Percentiles rank a stretch among this genome's conserved stretches.
These are phyloP conservation scores for Leucopsar rothschildi DNA, from an alignment of 2,113 vertebrate genomes.

Conservation along the genomic window DNA sequence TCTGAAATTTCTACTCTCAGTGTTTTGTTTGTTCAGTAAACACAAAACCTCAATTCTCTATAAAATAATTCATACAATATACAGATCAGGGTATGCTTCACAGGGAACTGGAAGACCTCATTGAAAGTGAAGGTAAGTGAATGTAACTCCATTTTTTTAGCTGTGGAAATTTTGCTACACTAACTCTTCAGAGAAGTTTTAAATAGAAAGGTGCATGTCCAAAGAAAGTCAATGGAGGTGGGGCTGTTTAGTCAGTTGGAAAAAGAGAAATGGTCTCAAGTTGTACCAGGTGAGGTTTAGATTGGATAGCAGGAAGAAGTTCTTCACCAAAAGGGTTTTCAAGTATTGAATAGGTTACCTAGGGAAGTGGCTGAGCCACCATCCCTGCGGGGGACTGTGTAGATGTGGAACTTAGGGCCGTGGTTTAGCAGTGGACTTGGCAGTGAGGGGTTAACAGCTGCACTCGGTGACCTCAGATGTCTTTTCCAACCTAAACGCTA, in stretches of 20 bases:
- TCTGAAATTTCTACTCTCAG: neutral
- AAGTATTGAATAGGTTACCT: neutral
- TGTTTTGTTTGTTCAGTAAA: neutral
- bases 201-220: neutral
- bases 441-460: neutral
- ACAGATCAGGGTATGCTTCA: neutral
- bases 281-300: neutral
- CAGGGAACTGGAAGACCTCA: neutral
- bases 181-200: neutral
- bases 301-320: neutral
- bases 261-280: neutral
- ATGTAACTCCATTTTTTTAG: neutral
- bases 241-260: neutral
- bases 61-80: neutral
- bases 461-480: neutral
- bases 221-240: neutral
- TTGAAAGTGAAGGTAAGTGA: neutral
- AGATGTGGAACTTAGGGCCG: neutral
- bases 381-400: neutral
- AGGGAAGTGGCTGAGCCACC: neutral
- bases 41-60: neutral
- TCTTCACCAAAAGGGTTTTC: neutral
- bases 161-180: neutral
- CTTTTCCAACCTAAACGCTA: neutral
- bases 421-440: neutral